Conservation (phyloP, 2,797 vertebrate species). For the Aldrovandia affinis region DNA sequence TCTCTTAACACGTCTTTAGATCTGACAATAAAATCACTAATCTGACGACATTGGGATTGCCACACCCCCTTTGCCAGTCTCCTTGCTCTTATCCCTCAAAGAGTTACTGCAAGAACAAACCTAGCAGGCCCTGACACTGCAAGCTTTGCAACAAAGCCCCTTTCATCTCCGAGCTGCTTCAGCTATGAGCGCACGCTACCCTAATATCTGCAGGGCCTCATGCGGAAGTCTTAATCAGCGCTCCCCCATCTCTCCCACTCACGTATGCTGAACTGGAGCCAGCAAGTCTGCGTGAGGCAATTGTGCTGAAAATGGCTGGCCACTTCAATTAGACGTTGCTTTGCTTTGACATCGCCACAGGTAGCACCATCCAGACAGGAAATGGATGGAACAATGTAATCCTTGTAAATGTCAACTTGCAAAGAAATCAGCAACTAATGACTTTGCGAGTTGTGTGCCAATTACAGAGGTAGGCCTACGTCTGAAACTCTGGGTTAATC, state of each 20-base stretch:
- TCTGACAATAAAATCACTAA: too few species aligned
- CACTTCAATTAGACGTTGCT: neutral
- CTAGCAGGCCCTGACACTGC: neutral
- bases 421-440: neutral
- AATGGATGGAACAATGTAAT: neutral
- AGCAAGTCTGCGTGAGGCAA: neutral
- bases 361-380: neutral
- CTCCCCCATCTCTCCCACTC: neutral
- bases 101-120: neutral
- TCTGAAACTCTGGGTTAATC: slow-evolving; percentile 60
- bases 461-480: slow-evolving; percentile 70
- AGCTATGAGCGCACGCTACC: neutral
- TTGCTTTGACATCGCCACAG: neutral
- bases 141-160: neutral
- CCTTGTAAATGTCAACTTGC: neutral
- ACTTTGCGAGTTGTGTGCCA: slow-evolving; percentile 32
- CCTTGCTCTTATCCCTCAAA: neutral
- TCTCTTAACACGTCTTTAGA: too few species aligned
- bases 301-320: neutral
- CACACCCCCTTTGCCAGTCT: too few species aligned
- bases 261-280: neutral
- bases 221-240: neutral
- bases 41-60: too few species aligned
- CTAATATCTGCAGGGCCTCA: neutral
- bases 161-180: neutral